phyloP scores from a whole-genome alignment of 2,888 invertebrate genomes.

The Drosophila sordidula region DNA sequence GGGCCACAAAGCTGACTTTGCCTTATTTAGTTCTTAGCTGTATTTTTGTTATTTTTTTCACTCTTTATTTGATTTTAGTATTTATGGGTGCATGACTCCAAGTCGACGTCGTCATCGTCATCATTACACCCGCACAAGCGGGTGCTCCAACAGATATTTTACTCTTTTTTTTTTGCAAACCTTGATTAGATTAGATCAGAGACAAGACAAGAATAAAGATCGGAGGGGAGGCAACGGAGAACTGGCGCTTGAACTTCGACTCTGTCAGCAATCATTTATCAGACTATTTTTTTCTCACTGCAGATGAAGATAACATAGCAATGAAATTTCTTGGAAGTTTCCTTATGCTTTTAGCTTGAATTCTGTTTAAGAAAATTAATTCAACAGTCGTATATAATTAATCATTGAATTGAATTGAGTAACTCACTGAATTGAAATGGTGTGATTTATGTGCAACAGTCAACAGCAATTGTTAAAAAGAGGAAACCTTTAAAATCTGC shows the following conservation, averaged over 20 bases:
- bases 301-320: constrained; percentile 34
- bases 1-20: constrained; percentile 65
- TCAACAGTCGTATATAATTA: constrained; percentile 22
- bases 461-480: background rate
- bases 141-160: background rate
- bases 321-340: constrained; percentile 37
- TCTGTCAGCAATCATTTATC: constrained; percentile 39
- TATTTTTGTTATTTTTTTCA: constrained; percentile 16
- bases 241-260: constrained; percentile 35
- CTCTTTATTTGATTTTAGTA: constrained; percentile 24
- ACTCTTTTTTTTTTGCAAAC: constrained; percentile 10
- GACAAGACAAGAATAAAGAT: background rate
- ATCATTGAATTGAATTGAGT: constrained; percentile 25
- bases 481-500: background rate
- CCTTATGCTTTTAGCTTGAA: constrained; percentile 23
- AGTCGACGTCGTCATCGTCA: constrained; percentile 35
- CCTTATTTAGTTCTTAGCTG: constrained; percentile 63
- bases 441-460: constrained; percentile 17
- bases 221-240: background rate
- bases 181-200: constrained; percentile 49
- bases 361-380: constrained; percentile 23
- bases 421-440: constrained; percentile 2
- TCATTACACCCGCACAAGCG: constrained; percentile 68
- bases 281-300: constrained; percentile 19
- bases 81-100: constrained; percentile 68